These are phyloP conservation scores for Byasa hedistus DNA, from an alignment of 2,888 invertebrate species.

Conservation along the genomic window DNA sequence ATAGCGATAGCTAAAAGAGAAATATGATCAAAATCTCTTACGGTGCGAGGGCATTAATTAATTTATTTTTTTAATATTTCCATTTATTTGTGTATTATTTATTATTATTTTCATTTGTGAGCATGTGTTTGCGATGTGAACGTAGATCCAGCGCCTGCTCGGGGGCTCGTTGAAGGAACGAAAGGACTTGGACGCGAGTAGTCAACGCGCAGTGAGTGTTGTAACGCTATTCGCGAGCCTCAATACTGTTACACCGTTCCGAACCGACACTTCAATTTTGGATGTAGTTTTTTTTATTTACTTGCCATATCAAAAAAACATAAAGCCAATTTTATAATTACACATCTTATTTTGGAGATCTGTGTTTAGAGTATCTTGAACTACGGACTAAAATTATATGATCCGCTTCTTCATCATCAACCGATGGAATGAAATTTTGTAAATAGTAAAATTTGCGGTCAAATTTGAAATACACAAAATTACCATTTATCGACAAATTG, in stretches of 20 bases:
- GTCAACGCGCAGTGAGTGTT: conserved; percentile 84
- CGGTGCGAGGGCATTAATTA: conserved; percentile 29
- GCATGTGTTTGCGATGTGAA: conserved; percentile 53
- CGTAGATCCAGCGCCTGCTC: conserved; percentile 86
- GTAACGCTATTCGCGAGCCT: conserved; percentile 25
- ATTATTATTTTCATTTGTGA: conserved; percentile 46
- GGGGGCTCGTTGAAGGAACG: conserved; percentile 84
- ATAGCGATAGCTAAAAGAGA: too few relatives aligned
- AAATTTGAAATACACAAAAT: too few relatives aligned
- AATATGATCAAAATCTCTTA: too few relatives aligned
- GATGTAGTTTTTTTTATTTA: conserved; percentile 1
- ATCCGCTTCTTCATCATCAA: too few relatives aligned
- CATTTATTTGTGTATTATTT: conserved; percentile 39
- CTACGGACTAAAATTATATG: too few relatives aligned
- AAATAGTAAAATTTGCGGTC: too few relatives aligned
- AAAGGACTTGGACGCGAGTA: conserved; percentile 84
- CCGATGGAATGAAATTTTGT: too few relatives aligned
- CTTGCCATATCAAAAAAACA: too few relatives aligned
- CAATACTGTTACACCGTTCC: background rate
- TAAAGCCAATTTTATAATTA: too few relatives aligned
- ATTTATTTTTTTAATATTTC: conserved; percentile 37
- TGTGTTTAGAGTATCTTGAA: too few relatives aligned
- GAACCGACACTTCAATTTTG: conserved; percentile 23
- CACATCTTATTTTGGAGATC: too few relatives aligned
- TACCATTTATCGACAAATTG: too few relatives aligned